Evolutionary conservation across 2,797 vertebrate species (phyloP), one percentile per base, ranked within the genome.

Genomic region (Gymnothorax javanicus): DNA sequence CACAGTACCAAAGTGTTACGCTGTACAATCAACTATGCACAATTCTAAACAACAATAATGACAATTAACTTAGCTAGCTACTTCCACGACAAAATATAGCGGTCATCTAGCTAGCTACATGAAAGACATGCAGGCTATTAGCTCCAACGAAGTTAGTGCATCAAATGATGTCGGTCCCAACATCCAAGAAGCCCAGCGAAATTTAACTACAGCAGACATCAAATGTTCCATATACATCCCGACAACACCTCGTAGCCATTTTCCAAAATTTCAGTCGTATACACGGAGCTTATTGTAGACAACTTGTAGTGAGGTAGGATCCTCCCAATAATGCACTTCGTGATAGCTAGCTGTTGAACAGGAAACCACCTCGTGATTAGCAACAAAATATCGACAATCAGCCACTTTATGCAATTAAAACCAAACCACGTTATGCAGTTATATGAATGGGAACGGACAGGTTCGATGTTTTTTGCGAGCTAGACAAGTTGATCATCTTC

Each of bases 351-450:
- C 50, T n/a, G 33, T 43, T 43, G 33, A 43, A 81, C 77, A 56
- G 77, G 77, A 81, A 81, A 81, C 77, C 77, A 81, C 77, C 77
- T 56, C 77, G 52, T 81, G 77, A 81, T 81, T 56, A 56, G 77
- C 77, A 81, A 81, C 17, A 81, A 81, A 81, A 81, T 81, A 52
- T 69, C 62, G 50, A 67, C 25, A 85, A 54, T 60, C 84, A 52
- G 62, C 62, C 52, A 67, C 17, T 67, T 71, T 13, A n/a, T 52
- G 50, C 13, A n/a, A 52, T 67, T 43, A 69, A 56, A 67, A 71
- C 69, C 20, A 67, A 12, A 59, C 25, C 43, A 12, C 56, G 27
- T 11, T 54, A n/a, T 82, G 27, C 54, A 58, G 52, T 57, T 54
- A 1, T 27, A 59, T 58, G 25, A 83, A 83, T 59, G 57, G n/a